Conservation (phyloP, 2,888 invertebrate genomes). For the Ophion costatus region DNA sequence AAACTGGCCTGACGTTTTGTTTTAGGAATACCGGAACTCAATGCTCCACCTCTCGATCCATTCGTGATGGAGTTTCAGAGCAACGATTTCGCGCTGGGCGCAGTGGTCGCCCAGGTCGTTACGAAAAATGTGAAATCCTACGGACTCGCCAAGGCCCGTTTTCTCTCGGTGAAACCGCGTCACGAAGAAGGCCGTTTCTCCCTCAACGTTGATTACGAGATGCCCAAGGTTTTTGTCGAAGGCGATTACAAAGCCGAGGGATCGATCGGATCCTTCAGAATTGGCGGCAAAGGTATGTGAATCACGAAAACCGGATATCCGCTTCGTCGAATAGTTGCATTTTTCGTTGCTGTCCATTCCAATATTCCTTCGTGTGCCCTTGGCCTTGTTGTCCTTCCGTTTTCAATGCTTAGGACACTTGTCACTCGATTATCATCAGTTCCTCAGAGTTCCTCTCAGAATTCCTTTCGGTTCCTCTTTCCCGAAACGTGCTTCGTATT, state of each 20-base stretch:
- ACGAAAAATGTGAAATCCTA: conserved; percentile 85
- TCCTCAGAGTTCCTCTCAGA: too few species aligned
- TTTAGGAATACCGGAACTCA: conserved; percentile 85
- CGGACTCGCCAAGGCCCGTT: conserved; percentile 85
- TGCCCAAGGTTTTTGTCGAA: conserved; percentile 85
- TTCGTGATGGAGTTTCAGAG: conserved; percentile 83
- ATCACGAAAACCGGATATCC: conserved; percentile 81
- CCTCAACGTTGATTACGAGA: conserved; percentile 86
- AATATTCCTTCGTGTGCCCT: not conserved
- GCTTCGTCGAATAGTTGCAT: not conserved
- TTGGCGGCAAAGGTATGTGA: conserved; percentile 87
- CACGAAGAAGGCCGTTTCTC: conserved; percentile 86
- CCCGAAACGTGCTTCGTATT: too few species aligned
- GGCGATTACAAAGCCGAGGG: conserved; percentile 88
- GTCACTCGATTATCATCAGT: too few species aligned
- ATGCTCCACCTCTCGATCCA: conserved; percentile 85
- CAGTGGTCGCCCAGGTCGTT: conserved; percentile 84
- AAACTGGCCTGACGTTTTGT: conserved; percentile 10
- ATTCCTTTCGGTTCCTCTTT: too few species aligned
- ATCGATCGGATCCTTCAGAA: conserved; percentile 86
- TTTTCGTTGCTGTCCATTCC: not conserved
- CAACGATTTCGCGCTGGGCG: conserved; percentile 80
- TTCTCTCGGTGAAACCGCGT: conserved; percentile 86
- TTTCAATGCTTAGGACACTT: too few species aligned
- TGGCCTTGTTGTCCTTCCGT: too few species aligned